These are phyloP conservation scores for Psylliodes chrysocephalus DNA, from an alignment of 2,888 invertebrate species.

Conservation along the genomic window DNA sequence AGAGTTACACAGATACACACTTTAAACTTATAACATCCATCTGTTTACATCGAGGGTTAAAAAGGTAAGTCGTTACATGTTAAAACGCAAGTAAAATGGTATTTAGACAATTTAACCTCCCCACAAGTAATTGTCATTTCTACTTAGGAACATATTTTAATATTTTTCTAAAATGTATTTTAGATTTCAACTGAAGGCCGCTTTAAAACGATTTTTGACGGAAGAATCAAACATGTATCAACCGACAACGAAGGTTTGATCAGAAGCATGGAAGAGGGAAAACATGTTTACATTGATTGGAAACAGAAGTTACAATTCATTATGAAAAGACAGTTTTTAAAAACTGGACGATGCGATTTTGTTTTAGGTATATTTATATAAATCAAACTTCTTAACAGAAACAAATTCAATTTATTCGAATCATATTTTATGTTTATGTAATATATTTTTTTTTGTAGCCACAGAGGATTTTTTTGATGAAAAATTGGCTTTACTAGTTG, in stretches of 20 bases:
- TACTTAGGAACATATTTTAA: too few relatives aligned
- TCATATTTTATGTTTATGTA: not conserved
- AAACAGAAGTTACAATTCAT: slow-evolving; percentile 78
- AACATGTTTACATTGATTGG: slow-evolving; percentile 85
- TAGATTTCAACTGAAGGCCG: slow-evolving; percentile 71
- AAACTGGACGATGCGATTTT: slow-evolving; percentile 79
- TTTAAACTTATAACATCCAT: too few relatives aligned
- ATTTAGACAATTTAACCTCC: too few relatives aligned
- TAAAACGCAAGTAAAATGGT: too few relatives aligned
- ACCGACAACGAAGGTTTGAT: slow-evolving; percentile 62
- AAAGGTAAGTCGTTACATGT: too few relatives aligned
- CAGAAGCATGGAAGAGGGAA: slow-evolving; percentile 70
- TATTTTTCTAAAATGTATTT: not conserved
- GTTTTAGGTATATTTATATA: slow-evolving; percentile 73
- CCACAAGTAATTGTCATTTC: too few relatives aligned
- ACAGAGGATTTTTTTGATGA: slow-evolving; percentile 83
- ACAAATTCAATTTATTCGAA: too few relatives aligned
- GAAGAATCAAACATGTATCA: slow-evolving; percentile 67
- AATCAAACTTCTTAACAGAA: too few relatives aligned
- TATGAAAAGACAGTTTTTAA: slow-evolving; percentile 75
- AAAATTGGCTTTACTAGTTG: slow-evolving; percentile 80
- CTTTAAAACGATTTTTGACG: slow-evolving; percentile 69
- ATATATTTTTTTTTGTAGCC: slow-evolving; percentile 61
- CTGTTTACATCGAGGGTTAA: too few relatives aligned
- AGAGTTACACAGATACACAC: too few relatives aligned